Conservation (phyloP, 1,140 invertebrate genomes). For the Drosophila subpulchrella region DNA sequence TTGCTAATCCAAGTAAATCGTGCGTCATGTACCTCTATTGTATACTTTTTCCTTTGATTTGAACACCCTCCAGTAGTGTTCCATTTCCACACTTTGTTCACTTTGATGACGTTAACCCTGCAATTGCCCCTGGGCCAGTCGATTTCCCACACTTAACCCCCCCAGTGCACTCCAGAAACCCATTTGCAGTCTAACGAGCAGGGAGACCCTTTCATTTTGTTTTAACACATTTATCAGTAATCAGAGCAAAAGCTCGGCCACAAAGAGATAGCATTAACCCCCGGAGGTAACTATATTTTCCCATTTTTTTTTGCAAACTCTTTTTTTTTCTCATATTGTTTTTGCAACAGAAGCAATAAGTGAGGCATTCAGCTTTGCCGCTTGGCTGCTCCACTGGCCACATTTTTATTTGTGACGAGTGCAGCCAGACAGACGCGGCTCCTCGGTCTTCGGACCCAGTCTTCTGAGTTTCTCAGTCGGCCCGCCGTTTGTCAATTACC, state of each 20-base stretch:
- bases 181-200: constrained; percentile 40
- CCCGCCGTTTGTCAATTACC: constrained; percentile 73
- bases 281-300: constrained; percentile 37
- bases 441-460: constrained; percentile 10
- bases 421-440: constrained; percentile 28
- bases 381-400: constrained; percentile 73
- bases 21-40: not conserved
- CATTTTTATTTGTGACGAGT: constrained; percentile 48
- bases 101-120: constrained; percentile 30
- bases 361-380: constrained; percentile 67
- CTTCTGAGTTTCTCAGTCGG: constrained; percentile 33
- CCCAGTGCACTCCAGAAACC: not conserved
- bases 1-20: too few species aligned
- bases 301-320: constrained; percentile 10
- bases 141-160: constrained; percentile 15
- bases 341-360: constrained; percentile 58
- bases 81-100: constrained; percentile 36
- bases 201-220: constrained; percentile 41
- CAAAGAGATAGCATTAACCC: constrained; percentile 58
- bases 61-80: constrained; percentile 16
- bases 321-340: constrained; percentile 43
- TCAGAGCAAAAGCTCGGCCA: constrained; percentile 58
- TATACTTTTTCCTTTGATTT: not conserved
- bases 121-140: constrained; percentile 12
- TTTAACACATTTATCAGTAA: constrained; percentile 69